Percentiles rank a stretch among this genome's conserved stretches.
These are phyloP conservation scores for Pangasius macronema DNA, from an alignment of 2,797 vertebrate genomes.

Conservation along the genomic window DNA sequence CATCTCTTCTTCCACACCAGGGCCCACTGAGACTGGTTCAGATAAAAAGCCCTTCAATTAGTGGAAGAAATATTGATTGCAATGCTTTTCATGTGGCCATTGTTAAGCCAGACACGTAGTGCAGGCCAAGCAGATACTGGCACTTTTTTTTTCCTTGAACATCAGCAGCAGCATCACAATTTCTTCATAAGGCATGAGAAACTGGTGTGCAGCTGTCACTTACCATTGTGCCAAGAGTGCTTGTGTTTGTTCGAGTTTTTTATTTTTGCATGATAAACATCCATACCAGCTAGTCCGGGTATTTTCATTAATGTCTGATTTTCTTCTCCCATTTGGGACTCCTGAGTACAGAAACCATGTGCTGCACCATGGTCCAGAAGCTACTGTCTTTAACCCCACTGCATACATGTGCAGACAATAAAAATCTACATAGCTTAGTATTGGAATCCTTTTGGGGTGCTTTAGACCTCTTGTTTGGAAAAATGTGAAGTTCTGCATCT, in stretches of 20 bases:
- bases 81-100: slow-evolving; percentile 73
- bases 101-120: slow-evolving; percentile 71
- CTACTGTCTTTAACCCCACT: neutral
- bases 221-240: slow-evolving; percentile 11
- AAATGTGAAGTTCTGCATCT: neutral
- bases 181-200: slow-evolving; percentile 58
- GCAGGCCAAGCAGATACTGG: slow-evolving; percentile 64
- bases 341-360: neutral
- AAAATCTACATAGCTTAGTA: neutral
- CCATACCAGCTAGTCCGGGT: neutral
- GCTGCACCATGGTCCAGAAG: neutral
- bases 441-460: neutral
- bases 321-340: neutral
- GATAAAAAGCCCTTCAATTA: slow-evolving; percentile 81
- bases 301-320: neutral
- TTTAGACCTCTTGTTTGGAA: neutral
- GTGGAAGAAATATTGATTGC: slow-evolving; percentile 80
- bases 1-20: slow-evolving; percentile 55
- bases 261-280: neutral
- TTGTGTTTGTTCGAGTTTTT: neutral
- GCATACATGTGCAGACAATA: neutral
- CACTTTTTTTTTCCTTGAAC: slow-evolving; percentile 43
- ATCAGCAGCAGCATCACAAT: slow-evolving; percentile 64
- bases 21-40: slow-evolving; percentile 68
- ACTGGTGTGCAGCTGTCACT: slow-evolving; percentile 59